phyloP scores from a whole-genome alignment of 2,113 vertebrate species.

The Nerophis ophidion region DNA sequence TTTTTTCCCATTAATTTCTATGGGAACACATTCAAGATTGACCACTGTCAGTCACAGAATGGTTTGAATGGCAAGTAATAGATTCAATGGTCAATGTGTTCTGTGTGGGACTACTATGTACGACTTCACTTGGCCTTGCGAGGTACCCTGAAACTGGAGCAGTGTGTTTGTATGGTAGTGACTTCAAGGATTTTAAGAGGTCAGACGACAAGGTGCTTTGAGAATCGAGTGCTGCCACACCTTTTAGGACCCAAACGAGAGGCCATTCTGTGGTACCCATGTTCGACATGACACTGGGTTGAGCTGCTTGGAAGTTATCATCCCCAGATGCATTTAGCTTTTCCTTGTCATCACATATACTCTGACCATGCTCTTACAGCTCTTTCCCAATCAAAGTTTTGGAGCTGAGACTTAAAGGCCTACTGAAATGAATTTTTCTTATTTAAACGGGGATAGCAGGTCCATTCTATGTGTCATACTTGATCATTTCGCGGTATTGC shows the following conservation, averaged over 20 bases:
- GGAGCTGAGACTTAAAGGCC: conserved; percentile 35
- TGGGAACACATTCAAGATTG: too few relatives aligned
- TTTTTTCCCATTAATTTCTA: too few relatives aligned
- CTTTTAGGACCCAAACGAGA: conserved; percentile 30
- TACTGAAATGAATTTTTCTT: too few relatives aligned
- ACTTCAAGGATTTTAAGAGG: conserved; percentile 60
- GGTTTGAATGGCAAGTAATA: too few relatives aligned
- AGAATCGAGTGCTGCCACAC: conserved; percentile 44
- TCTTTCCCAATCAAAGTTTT: conserved; percentile 36
- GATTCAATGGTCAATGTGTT: not conserved
- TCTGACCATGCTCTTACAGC: conserved; percentile 28
- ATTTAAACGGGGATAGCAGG: too few relatives aligned
- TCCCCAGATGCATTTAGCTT: conserved; percentile 52
- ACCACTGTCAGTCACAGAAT: too few relatives aligned
- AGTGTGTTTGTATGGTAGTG: conserved; percentile 46
- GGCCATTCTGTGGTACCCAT: conserved; percentile 21
- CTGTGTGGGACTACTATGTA: conserved; percentile 24
- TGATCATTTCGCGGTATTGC: too few relatives aligned
- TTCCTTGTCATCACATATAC: conserved; percentile 56
- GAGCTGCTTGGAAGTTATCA: conserved; percentile 50
- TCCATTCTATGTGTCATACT: too few relatives aligned
- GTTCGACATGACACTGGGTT: conserved; percentile 53
- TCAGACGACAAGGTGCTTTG: conserved; percentile 61
- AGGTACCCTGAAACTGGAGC: conserved; percentile 61
- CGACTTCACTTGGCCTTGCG: conserved; percentile 22